Evolutionary conservation across 1,140 invertebrate species (phyloP).

Genomic region (Dendrolimus punctatus): DNA sequence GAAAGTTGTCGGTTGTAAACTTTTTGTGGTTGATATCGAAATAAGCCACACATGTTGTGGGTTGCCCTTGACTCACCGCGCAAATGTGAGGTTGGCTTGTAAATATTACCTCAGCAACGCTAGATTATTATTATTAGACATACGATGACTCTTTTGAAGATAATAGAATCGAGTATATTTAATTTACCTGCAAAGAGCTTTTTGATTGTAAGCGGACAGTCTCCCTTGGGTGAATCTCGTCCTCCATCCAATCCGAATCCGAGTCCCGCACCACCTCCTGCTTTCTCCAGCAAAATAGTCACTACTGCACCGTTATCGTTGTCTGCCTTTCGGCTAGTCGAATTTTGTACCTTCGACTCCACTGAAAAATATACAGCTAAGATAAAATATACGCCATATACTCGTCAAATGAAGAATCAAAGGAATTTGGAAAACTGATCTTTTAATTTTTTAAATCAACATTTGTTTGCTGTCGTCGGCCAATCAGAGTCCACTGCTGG

Average conservation of each 20-base stretch:
- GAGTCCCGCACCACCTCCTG: slow-evolving; percentile 90
- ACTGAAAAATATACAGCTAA: slow-evolving; percentile 24
- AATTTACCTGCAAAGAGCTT: slow-evolving; percentile 91
- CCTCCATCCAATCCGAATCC: slow-evolving; percentile 95
- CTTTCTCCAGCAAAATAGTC: slow-evolving; percentile 76
- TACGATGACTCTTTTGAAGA: neutral
- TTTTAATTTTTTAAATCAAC: too few relatives aligned
- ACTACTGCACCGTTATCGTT: slow-evolving; percentile 34
- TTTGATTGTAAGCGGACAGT: slow-evolving; percentile 89
- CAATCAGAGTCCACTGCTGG: too few relatives aligned
- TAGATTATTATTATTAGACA: neutral
- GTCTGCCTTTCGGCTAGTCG: slow-evolving; percentile 18
- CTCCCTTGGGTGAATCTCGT: slow-evolving; percentile 89
- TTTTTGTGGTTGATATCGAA: too few relatives aligned
- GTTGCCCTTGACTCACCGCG: too few relatives aligned
- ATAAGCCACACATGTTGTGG: too few relatives aligned
- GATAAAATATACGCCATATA: too few relatives aligned
- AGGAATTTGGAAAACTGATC: too few relatives aligned
- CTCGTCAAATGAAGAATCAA: too few relatives aligned
- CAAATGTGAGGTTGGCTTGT: too few relatives aligned
- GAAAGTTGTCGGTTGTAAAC: too few relatives aligned
- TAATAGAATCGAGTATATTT: neutral
- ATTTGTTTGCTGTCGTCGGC: too few relatives aligned
- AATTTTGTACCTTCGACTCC: slow-evolving; percentile 48
- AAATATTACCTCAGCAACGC: too few relatives aligned